Evolutionary conservation across 2,888 invertebrate species (phyloP).

Genomic region (Scaptomyza reducta): DNA sequence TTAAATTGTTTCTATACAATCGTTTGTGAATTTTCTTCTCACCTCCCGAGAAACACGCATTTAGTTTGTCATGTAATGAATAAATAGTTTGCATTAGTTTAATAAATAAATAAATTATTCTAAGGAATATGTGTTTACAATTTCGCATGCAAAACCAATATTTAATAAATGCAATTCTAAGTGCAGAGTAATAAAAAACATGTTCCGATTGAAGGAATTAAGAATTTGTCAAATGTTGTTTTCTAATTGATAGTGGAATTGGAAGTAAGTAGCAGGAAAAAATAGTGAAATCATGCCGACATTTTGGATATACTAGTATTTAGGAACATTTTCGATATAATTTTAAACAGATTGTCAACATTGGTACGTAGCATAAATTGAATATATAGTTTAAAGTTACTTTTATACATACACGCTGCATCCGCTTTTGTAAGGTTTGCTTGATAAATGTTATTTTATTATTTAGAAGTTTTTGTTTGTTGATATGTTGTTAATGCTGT

Average conservation of each 20-base stretch:
- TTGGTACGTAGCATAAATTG: slow-evolving; percentile 28
- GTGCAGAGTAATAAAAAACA: slow-evolving; percentile 37
- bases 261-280: slow-evolving; percentile 43
- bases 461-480: slow-evolving; percentile 19
- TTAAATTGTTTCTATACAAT: too few relatives aligned
- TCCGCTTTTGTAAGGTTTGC: slow-evolving; percentile 51
- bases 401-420: slow-evolving; percentile 64
- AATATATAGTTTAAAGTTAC: slow-evolving; percentile 23
- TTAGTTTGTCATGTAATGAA: slow-evolving; percentile 13
- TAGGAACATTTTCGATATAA: slow-evolving; percentile 21
- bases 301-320: slow-evolving; percentile 30
- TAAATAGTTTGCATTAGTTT: slow-evolving; percentile 25
- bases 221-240: slow-evolving; percentile 6
- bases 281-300: slow-evolving; percentile 60
- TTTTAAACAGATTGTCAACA: slow-evolving; percentile 53
- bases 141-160: slow-evolving; percentile 38
- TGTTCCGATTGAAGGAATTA: slow-evolving; percentile 7
- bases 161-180: slow-evolving; percentile 24
- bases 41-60: neutral
- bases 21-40: neutral
- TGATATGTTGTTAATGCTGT: slow-evolving; percentile 33
- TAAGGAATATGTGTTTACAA: slow-evolving; percentile 5
- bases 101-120: neutral
- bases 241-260: slow-evolving; percentile 46
- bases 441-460: slow-evolving; percentile 33